Evolutionary conservation across 2,113 vertebrate species (phyloP), one percentile per base, ranked within the genome.

Genomic region (Lepisosteus oculatus): DNA sequence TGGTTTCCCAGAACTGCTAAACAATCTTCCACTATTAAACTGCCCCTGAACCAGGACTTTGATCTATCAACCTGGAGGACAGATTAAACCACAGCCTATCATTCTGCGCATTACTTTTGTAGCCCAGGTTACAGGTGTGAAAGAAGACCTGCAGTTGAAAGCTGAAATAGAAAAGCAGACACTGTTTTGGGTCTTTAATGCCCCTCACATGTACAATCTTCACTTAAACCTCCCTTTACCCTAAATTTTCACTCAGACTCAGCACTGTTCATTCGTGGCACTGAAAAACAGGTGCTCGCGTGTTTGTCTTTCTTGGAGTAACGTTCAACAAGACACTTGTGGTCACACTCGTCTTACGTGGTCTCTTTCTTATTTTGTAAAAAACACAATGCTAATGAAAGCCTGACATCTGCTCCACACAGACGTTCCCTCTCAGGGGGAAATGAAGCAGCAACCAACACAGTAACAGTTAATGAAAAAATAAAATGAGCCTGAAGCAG

Each of bases 311-410:
- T 85, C 29, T 29, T 86, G 77, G 73, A 84, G 81, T 86, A 91
- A 87, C 85, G 84, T 85, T 87, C 80, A 88, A 82, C 79, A 80
- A 87, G 85, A 75, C 85, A 83, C 85, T 87, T 79, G 89, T 86
- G 86, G 89, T 90, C 89, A 82, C 80, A 81, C 81, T 76, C 79
- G 83, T 90, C 83, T 87, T 91, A 88, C 86, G 75, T 80, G 74
- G 8, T 12, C 57, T 81, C 80, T 82, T 76, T 70, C 78, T 79
- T 76, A 72, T 77, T 74, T 79, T 68, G 86, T 78, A 86, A 85
- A 29, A 87, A 85, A 87, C 87, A 87, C 81, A 80, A 88, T 87
- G 85, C 77, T 88, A 87, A 88, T 87, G 81, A 82, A 57, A 17
- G 55, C 69, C 61, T 76, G 81, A 88, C 90, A 93, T 86, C 90